These are phyloP conservation scores for Drosophila busckii DNA, from an alignment of 1,140 invertebrate genomes.

Conservation along the genomic window DNA sequence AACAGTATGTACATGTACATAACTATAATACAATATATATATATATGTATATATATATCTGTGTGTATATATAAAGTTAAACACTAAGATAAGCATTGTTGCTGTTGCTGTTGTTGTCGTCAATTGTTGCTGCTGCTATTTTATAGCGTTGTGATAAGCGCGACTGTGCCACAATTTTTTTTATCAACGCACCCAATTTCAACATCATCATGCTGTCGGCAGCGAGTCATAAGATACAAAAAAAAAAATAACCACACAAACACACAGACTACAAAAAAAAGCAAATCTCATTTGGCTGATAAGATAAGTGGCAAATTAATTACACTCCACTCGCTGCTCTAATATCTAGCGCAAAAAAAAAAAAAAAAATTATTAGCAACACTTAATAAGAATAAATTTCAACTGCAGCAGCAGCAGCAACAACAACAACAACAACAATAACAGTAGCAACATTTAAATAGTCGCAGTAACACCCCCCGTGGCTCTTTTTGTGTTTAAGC, in stretches of 20 bases:
- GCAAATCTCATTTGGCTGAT: conserved; percentile 57
- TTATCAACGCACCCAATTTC: conserved; percentile 39
- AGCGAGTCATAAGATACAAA: conserved; percentile 36
- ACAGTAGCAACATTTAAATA: too few species aligned
- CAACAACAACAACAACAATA: too few species aligned
- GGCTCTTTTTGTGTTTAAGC: conserved; percentile 14
- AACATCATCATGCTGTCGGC: conserved; percentile 34
- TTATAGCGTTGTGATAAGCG: conserved; percentile 12
- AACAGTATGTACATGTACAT: too few species aligned
- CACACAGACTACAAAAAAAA: conserved; percentile 19
- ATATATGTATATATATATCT: conserved; percentile 30
- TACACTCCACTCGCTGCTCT: conserved; percentile 28
- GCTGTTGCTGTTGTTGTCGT: conserved; percentile 7
- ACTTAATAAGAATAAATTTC: too few species aligned
- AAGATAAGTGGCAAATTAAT: conserved; percentile 72
- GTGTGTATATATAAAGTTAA: conserved; percentile 51
- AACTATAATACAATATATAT: conserved; percentile 3
- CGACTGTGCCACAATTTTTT: conserved; percentile 10
- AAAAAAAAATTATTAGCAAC: too few species aligned
- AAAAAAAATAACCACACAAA: conserved; percentile 12
- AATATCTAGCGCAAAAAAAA: too few species aligned
- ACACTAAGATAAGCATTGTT: conserved; percentile 48
- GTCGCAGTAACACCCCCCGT: too few species aligned
- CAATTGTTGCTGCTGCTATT: background rate
- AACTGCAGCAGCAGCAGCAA: too few species aligned